These are phyloP conservation scores for Gadopsis marmoratus DNA, from an alignment of 2,797 vertebrate species.

Conservation along the genomic window DNA sequence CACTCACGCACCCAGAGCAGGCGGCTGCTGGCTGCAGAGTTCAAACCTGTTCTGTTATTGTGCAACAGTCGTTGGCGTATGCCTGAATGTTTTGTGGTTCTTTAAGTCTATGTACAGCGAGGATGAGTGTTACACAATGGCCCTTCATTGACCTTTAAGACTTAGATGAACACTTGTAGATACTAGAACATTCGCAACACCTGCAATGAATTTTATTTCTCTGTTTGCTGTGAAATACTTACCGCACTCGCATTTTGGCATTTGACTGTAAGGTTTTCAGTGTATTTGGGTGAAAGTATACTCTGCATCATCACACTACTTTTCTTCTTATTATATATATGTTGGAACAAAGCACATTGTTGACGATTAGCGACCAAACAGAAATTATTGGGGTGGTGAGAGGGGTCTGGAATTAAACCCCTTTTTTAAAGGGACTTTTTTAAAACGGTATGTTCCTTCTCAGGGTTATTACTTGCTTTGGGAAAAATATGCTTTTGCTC, in stretches of 20 bases:
- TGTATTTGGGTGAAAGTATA: background rate
- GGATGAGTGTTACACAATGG: conserved; percentile 59
- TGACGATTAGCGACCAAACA: background rate
- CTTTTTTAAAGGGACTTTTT: background rate
- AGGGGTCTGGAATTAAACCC: too few species aligned
- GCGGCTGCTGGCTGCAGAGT: conserved; percentile 11
- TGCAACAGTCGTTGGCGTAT: conserved; percentile 33
- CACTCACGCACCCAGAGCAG: conserved; percentile 8
- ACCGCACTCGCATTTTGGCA: background rate
- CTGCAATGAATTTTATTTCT: conserved; percentile 12
- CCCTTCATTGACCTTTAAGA: conserved; percentile 50
- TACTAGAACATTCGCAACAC: background rate
- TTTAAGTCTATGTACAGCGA: background rate
- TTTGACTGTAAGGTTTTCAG: background rate
- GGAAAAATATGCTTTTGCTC: too few species aligned
- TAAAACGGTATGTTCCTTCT: background rate
- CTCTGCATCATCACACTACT: background rate
- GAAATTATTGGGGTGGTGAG: background rate
- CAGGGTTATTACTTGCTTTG: background rate
- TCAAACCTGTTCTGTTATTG: conserved; percentile 40
- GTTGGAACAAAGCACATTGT: background rate
- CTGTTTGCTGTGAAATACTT: background rate
- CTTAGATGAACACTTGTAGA: conserved; percentile 18
- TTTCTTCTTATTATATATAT: background rate
- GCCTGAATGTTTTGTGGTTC: conserved; percentile 42